phyloP scores from a whole-genome alignment of 1,140 invertebrate species.

The Holotrichia oblita region DNA sequence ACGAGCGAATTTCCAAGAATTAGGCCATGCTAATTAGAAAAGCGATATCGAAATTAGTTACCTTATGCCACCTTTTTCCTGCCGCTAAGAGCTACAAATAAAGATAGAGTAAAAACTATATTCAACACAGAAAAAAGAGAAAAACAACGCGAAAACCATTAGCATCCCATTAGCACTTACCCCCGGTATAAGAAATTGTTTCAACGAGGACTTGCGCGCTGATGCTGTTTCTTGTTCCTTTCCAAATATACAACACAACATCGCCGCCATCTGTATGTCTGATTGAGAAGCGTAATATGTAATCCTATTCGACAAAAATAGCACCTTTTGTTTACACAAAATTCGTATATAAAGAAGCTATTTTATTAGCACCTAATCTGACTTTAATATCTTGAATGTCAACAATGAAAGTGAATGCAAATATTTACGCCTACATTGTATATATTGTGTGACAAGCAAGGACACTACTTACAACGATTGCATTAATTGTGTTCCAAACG shows the following conservation, averaged over 20 bases:
- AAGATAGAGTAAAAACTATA: slow-evolving; percentile 51
- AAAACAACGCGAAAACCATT: slow-evolving; percentile 27
- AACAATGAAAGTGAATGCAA: slow-evolving; percentile 22
- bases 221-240: slow-evolving; percentile 58
- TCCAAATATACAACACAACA: slow-evolving; percentile 89
- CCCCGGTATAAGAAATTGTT: slow-evolving; percentile 57
- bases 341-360: background rate
- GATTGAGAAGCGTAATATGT: slow-evolving; percentile 79
- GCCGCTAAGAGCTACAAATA: slow-evolving; percentile 69
- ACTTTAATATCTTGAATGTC: background rate
- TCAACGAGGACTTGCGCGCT: slow-evolving; percentile 59
- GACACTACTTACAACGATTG: slow-evolving; percentile 78
- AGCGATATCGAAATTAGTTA: slow-evolving; percentile 57
- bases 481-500: slow-evolving; percentile 86
- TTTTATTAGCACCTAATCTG: slow-evolving; percentile 1
- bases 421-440: slow-evolving; percentile 41
- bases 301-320: slow-evolving; percentile 66
- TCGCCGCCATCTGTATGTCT: slow-evolving; percentile 93
- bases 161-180: slow-evolving; percentile 55
- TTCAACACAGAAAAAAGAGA: background rate
- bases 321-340: background rate
- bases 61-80: slow-evolving; percentile 71
- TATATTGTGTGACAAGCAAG: slow-evolving; percentile 23
- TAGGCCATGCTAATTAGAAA: slow-evolving; percentile 33
- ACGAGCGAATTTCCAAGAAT: background rate